A percentile compares a stretch with the other conserved stretches of the same genome.
phyloP scores from a whole-genome alignment of 2,113 vertebrate genomes.

The Eonycteris spelaea region DNA sequence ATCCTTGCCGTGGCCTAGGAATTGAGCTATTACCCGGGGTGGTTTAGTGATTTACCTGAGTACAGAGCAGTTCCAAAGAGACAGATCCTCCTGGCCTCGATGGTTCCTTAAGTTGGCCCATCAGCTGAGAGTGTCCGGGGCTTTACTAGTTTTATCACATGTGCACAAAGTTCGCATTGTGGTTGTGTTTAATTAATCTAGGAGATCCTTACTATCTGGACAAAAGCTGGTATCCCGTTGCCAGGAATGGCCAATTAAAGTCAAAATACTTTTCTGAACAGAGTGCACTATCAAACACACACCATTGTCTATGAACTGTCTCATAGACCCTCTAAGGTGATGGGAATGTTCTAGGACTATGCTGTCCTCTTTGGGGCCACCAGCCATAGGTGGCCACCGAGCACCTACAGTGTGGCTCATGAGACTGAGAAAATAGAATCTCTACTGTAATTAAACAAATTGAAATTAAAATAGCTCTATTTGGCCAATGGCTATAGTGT shows the following conservation, averaged over 20 bases:
- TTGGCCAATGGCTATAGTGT: neutral
- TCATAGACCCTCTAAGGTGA: neutral
- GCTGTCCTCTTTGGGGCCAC: fast-evolving
- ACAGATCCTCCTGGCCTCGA: neutral
- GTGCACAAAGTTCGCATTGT: neutral
- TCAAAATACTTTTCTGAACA: neutral
- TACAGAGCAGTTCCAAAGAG: neutral
- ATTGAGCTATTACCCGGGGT: neutral
- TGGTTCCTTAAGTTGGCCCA: neutral
- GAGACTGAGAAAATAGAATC: neutral
- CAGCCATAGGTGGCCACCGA: neutral
- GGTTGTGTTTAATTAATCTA: neutral
- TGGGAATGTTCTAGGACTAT: no score
- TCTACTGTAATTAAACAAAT: neutral
- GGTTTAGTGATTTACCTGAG: neutral
- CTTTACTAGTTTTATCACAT: neutral
- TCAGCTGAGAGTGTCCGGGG: neutral
- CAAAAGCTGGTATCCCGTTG: neutral
- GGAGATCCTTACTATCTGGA: neutral
- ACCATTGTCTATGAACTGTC: neutral
- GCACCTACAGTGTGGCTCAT: neutral
- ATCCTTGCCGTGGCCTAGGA: neutral
- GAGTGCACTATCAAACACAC: neutral
- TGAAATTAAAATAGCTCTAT: neutral
- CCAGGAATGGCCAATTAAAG: neutral